Base-by-base conservation (phyloP, 2,888 invertebrate genomes). In the Mantis religiosa region DNA sequence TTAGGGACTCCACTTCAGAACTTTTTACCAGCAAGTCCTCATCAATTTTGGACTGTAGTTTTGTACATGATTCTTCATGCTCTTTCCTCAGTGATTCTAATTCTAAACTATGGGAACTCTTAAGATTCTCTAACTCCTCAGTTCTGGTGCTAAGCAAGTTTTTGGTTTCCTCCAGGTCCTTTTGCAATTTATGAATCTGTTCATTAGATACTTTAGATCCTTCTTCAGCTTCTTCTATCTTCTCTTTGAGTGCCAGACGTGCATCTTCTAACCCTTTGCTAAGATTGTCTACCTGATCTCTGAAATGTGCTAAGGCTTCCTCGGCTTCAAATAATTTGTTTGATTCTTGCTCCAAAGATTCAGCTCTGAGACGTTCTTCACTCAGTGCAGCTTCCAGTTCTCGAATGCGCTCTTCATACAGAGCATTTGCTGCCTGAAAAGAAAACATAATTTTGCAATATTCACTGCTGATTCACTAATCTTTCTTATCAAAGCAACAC, bases 291-390 rank as follows among this genome's bases (percentile, higher is more conserved):
- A 91, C 84, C 20, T 91, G 91, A 71, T 90, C 90, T 14, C 89
- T 89, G 82, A 89, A 90, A 82, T 90, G 90, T 7, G 91, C 91
- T 90, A 96, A 93, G 90, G 95, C 95, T 91, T 96, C 96, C 89
- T 96, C 95, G 84, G 95, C 94, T 93, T 96, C 96, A n/a, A 95
- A 95, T 81, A 93, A 93, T 95, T 85, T 94, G 93, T 93, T 95
- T 92, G 91, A 94, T 92, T 94, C 96, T 89, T 92, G 92, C 92
- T 95, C 94, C 6, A 94, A 91, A 87, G 92, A 92, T 91, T 94
- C 93, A 3, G 93, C 92, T 90, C 93, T 93, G 89, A 93, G 93
- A 87, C 93, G 92, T 91, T 94, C 94, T 89, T 93, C 92, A 15
- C 92, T 91, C 54, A 95, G 91, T 89, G 92, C 91, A 89, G 92